Evolutionary conservation across 1,140 invertebrate species (phyloP).

Genomic region (Magallana ariakensis): DNA sequence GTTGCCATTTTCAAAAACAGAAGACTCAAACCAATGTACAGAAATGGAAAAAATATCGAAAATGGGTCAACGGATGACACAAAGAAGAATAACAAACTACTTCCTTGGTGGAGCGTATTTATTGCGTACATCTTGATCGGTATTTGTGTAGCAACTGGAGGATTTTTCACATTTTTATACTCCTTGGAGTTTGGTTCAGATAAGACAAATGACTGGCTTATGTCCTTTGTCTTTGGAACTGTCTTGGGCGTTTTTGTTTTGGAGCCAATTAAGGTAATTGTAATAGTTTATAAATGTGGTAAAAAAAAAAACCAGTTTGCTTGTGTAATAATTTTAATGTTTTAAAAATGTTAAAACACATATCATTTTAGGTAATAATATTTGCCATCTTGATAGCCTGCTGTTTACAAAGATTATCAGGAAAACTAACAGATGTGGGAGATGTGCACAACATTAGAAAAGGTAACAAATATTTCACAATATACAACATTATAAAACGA

Average conservation of each 20-base stretch:
- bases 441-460: not conserved
- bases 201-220: conserved; percentile 48
- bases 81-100: not conserved
- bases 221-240: conserved; percentile 49
- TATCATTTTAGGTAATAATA: not conserved
- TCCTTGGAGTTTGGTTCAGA: conserved; percentile 49
- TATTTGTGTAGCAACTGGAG: conserved; percentile 18
- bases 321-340: no score
- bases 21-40: not conserved
- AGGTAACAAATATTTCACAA: not conserved
- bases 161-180: conserved; percentile 51
- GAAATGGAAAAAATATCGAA: not conserved
- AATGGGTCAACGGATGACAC: not conserved
- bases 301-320: no score
- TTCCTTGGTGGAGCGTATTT: conserved; percentile 56
- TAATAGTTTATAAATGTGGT: not conserved
- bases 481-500: no score
- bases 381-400: not conserved
- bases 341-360: not conserved
- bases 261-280: conserved; percentile 53
- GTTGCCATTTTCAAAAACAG: conserved; percentile 46
- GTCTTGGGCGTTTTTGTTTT: conserved; percentile 39
- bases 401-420: not conserved
- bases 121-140: conserved; percentile 45
- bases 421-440: not conserved